Conservation (phyloP, 64 coral and sea anemone genomes). For the Acropora tenuis region DNA sequence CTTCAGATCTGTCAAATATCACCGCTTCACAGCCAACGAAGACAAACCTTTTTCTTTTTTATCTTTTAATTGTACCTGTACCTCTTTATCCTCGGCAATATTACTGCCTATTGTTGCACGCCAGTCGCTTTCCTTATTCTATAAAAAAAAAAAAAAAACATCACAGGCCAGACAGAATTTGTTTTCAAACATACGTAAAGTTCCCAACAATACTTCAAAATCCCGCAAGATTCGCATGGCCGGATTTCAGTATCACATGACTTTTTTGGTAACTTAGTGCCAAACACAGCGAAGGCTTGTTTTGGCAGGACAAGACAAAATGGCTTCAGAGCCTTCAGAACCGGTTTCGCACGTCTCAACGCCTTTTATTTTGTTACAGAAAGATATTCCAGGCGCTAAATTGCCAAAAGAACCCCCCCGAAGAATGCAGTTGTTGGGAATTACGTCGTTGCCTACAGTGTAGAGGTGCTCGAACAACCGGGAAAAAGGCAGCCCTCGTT, state of each 20-base stretch:
- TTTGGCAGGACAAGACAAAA: neutral
- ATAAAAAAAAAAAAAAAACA: no score
- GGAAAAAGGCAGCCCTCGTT: constrained; percentile 15
- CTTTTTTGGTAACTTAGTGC: neutral
- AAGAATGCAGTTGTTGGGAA: constrained; percentile 45
- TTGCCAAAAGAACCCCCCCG: constrained; percentile 14
- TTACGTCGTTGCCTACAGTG: constrained; percentile 29
- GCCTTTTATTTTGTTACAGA: neutral
- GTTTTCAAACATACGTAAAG: no score
- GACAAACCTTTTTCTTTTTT: no score
- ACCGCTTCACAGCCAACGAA: no score
- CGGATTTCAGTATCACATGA: neutral
- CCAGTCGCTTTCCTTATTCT: no score
- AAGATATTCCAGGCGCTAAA: neutral
- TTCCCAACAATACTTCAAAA: no score
- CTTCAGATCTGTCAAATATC: no score
- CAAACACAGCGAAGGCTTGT: neutral
- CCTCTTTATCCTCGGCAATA: no score
- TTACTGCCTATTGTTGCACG: no score
- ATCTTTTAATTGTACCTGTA: no score
- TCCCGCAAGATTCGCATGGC: no score
- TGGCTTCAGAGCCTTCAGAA: neutral
- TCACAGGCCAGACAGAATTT: no score
- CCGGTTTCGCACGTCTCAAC: neutral
- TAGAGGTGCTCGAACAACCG: constrained; percentile 18